Percentiles rank a stretch among this genome's conserved stretches.
Evolutionary conservation across 2,113 vertebrate species (phyloP).

Genomic region (Empidonax alnorum): DNA sequence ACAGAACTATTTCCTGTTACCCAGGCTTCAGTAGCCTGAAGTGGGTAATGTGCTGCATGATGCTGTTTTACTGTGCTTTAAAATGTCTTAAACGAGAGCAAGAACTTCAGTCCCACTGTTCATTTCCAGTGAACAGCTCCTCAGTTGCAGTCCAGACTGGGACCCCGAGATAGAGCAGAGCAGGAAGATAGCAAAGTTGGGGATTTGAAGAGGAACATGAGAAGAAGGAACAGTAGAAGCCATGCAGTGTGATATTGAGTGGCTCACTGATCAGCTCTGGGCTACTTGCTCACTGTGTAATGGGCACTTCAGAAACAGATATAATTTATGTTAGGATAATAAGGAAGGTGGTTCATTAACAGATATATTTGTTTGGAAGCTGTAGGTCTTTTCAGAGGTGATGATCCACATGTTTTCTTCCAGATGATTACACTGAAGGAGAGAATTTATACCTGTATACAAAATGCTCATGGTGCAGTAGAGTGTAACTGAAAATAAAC

Average conservation of each 20-base stretch:
- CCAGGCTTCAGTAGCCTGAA: not conserved
- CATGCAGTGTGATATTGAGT: not conserved
- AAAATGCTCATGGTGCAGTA: not conserved
- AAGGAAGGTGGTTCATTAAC: not conserved
- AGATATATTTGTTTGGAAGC: not conserved
- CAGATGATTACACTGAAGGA: not conserved
- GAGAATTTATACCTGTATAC: not conserved
- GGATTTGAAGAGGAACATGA: not conserved
- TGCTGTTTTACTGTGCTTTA: not conserved
- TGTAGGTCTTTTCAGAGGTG: not conserved
- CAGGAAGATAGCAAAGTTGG: not conserved
- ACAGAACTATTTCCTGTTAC: not conserved
- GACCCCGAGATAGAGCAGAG: not conserved
- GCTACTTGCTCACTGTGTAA: not conserved
- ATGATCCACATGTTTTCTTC: not conserved
- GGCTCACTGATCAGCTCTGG: not conserved
- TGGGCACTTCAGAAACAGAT: not conserved
- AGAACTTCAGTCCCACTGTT: not conserved
- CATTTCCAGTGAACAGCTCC: not conserved
- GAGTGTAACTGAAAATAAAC: not conserved
- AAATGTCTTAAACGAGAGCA: not conserved
- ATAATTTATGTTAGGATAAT: not conserved
- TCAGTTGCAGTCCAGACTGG: not conserved
- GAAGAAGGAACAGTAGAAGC: not conserved
- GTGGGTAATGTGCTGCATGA: not conserved